Conservation (phyloP, 2,888 invertebrate genomes). For the Sycophila texana region DNA sequence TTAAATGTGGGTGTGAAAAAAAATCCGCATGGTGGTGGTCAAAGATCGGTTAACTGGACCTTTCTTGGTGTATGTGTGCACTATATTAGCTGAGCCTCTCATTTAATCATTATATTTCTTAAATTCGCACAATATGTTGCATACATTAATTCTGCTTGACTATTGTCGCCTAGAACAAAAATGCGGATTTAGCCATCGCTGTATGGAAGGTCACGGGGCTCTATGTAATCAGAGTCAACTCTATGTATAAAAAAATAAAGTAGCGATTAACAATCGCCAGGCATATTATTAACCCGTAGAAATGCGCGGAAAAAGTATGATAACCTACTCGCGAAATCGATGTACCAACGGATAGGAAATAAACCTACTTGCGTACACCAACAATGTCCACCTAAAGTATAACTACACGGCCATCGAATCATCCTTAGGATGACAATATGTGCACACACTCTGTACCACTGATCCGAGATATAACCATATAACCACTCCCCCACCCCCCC, state of each 20-base stretch:
- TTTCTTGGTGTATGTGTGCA: slow-evolving; percentile 13
- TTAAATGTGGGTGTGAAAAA: neutral
- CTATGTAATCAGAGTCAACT: too few relatives aligned
- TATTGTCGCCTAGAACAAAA: slow-evolving; percentile 1
- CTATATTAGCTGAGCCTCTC: slow-evolving; percentile 20
- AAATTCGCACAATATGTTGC: slow-evolving; percentile 19
- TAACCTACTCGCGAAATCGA: too few relatives aligned
- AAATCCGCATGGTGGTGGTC: slow-evolving; percentile 45
- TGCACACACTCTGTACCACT: too few relatives aligned
- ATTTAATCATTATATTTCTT: slow-evolving; percentile 10
- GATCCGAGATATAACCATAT: too few relatives aligned
- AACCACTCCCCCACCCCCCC: too few relatives aligned
- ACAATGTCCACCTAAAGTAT: too few relatives aligned
- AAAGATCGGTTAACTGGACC: neutral
- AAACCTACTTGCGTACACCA: too few relatives aligned
- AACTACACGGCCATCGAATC: too few relatives aligned
- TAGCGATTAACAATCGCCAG: slow-evolving; percentile 21
- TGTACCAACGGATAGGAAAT: too few relatives aligned
- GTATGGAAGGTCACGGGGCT: slow-evolving; percentile 10
- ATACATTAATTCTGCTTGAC: slow-evolving; percentile 14
- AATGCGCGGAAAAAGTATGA: too few relatives aligned
- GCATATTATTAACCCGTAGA: too few relatives aligned
- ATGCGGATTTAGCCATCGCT: neutral
- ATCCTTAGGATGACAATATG: too few relatives aligned
- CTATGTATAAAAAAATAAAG: neutral